Base-by-base conservation (phyloP, 2,888 invertebrate species). In the Plebejus melissa region DNA sequence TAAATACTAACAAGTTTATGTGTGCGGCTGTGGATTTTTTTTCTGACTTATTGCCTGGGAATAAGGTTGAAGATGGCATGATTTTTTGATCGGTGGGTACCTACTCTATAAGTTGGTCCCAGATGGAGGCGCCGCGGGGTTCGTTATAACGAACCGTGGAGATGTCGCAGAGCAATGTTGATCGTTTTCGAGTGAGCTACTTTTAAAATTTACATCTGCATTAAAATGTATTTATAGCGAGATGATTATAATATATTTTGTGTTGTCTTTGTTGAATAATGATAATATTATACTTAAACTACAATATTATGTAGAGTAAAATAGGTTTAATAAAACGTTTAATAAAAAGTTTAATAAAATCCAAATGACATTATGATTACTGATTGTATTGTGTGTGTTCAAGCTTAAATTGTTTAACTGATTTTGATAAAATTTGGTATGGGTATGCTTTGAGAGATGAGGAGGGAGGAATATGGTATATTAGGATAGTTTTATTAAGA, bases 61-160 rank as follows among this genome's bases (percentile, higher is more conserved):
- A 77, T 89, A 90, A 84, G 86, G 89, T 88, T 83, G 80, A 84
- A 81, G 85, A 79, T 90, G 76, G 85, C 79, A 78, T 81, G 81
- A 78, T 76, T 77, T 80, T 81, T 76, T 76, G 78, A 80, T 77
- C 80, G 80, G 80, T 83, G 82, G 82, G 84, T 84, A 82, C 22
- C 22, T 22, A 22, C 83, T 78, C 81, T 80, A 80, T 86, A 87
- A 84, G 83, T 85, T 88, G 83, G 87, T 82, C 76, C 79, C 81
- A 78, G 80, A 76, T 80, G 83, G 82, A 81, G 82, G 81, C 87
- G 90, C 91, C 87, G 86, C 88, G 84, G 90, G 92, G 89, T 85
- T 84, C 84, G 79, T 80, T 80, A 85, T 91, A 91, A 92, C 89
- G 89, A 92, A 90, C 80, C 83, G 82, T 82, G 81, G 83, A 84